These are phyloP conservation scores for Aplysina aerophoba DNA, from an alignment of 37 sponge, comb jelly and placozoan species.

Conservation along the genomic window DNA sequence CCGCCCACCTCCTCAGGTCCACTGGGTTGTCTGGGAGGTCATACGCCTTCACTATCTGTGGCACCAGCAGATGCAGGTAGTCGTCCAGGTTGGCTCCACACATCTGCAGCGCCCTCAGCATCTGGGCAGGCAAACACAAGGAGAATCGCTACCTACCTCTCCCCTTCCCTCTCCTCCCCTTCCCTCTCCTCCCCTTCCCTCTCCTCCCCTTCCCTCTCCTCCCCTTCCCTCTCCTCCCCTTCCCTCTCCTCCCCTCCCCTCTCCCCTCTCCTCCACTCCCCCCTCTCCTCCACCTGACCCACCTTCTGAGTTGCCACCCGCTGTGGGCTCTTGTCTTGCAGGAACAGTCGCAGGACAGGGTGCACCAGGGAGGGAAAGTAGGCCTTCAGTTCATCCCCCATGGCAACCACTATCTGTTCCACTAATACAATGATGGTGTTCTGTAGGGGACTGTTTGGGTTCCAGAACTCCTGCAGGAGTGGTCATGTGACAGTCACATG, in stretches of 20 bases:
- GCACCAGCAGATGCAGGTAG: conserved; percentile 91
- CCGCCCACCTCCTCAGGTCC: conserved; percentile 72
- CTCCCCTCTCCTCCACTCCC: not conserved
- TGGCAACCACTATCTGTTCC: conserved; percentile 79
- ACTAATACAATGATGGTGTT: conserved; percentile 86
- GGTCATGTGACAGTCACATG: conserved; percentile 14
- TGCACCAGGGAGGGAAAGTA: conserved; percentile 81
- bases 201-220: not conserved
- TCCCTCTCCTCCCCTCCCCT: too few species aligned
- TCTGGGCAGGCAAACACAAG: conserved; percentile 48
- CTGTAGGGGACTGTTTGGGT: conserved; percentile 75
- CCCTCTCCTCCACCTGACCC: not conserved
- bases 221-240: conserved; percentile 72
- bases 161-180: too few species aligned
- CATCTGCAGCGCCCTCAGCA: conserved; percentile 82
- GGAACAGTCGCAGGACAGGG: conserved; percentile 76
- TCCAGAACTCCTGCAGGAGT: conserved; percentile 80
- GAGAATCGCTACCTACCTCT: not conserved
- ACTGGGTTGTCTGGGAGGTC: conserved; percentile 52
- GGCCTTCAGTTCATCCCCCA: conserved; percentile 92
- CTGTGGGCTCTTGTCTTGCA: conserved; percentile 78
- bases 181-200: too few species aligned
- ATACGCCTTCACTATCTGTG: conserved; percentile 87
- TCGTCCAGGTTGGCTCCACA: conserved; percentile 94
- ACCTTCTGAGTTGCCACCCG: conserved; percentile 84